Evolutionary conservation across 2,888 invertebrate genomes (phyloP).

Genomic region (Prenolepis imparis): DNA sequence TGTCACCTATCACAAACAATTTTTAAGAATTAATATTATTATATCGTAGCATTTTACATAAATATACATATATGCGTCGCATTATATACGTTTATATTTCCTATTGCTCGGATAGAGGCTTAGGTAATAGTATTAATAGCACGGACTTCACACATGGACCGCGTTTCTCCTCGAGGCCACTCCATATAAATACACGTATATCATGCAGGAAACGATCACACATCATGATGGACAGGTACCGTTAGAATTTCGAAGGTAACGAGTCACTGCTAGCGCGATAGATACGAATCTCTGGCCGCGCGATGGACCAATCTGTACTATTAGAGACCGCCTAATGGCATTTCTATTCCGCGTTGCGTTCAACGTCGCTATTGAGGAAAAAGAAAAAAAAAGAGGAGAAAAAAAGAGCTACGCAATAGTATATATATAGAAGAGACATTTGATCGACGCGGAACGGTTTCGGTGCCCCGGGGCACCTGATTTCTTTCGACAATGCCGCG

Average conservation of each 20-base stretch:
- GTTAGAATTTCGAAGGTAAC: slow-evolving; percentile 72
- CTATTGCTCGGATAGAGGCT: neutral
- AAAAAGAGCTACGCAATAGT: neutral
- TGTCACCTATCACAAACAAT: neutral
- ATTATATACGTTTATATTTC: neutral
- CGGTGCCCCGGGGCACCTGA: slow-evolving; percentile 27
- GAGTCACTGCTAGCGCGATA: slow-evolving; percentile 59
- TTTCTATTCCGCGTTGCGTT: slow-evolving; percentile 60
- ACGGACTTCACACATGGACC: neutral
- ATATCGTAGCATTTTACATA: neutral
- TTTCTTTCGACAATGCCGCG: slow-evolving; percentile 59
- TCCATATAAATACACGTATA: neutral
- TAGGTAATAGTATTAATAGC: slow-evolving; percentile 16
- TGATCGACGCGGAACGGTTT: slow-evolving; percentile 32
- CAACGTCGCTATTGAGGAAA: neutral
- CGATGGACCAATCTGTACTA: slow-evolving; percentile 64
- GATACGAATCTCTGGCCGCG: slow-evolving; percentile 70
- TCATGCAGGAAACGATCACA: slow-evolving; percentile 27
- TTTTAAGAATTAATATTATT: slow-evolving; percentile 21
- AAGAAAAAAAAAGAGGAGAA: neutral
- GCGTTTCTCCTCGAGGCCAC: slow-evolving; percentile 10
- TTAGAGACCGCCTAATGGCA: slow-evolving; percentile 68
- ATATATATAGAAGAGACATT: slow-evolving; percentile 38
- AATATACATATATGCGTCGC: neutral
- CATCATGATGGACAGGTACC: slow-evolving; percentile 66